phyloP scores from a whole-genome alignment of 1,140 invertebrate genomes.

The Heliothis virescens region DNA sequence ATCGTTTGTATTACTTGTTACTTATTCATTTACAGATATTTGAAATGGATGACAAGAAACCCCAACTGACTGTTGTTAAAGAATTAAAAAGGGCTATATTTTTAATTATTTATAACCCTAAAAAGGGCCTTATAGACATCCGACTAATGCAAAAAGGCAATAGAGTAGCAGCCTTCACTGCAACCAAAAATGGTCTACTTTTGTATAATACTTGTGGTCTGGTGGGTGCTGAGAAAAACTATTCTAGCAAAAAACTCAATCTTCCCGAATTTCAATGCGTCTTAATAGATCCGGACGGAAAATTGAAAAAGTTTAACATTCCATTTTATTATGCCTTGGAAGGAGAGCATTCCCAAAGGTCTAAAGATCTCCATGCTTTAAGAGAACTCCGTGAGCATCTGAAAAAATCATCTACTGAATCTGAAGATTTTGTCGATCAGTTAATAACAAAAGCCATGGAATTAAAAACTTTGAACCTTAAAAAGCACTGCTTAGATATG shows the following conservation, averaged over 20 bases:
- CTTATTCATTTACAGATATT: slow-evolving; percentile 69
- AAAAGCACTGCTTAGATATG: slow-evolving; percentile 90
- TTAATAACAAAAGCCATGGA: slow-evolving; percentile 87
- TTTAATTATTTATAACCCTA: slow-evolving; percentile 81
- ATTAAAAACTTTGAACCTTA: slow-evolving; percentile 91
- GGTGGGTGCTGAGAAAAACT: slow-evolving; percentile 88
- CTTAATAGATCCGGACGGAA: slow-evolving; percentile 93
- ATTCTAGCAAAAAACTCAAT: slow-evolving; percentile 83
- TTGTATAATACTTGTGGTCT: slow-evolving; percentile 93
- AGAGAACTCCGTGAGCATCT: slow-evolving; percentile 91
- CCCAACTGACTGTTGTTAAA: slow-evolving; percentile 73
- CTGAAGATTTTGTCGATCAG: slow-evolving; percentile 86
- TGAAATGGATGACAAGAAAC: slow-evolving; percentile 80
- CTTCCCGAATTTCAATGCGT: slow-evolving; percentile 90
- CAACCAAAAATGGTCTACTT: slow-evolving; percentile 93
- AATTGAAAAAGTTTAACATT: slow-evolving; percentile 92
- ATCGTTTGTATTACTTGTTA: neutral
- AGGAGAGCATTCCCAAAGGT: slow-evolving; percentile 94
- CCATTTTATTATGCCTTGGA: slow-evolving; percentile 97
- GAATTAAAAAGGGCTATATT: slow-evolving; percentile 76
- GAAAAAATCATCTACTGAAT: slow-evolving; percentile 77
- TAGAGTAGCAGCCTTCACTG: slow-evolving; percentile 95
- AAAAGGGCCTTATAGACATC: slow-evolving; percentile 80
- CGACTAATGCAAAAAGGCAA: slow-evolving; percentile 91
- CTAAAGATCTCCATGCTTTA: slow-evolving; percentile 94